A percentile compares a stretch with the other conserved stretches of the same genome.
These are phyloP conservation scores for Eupithecia inturbata DNA, from an alignment of 2,888 invertebrate genomes.

Conservation along the genomic window DNA sequence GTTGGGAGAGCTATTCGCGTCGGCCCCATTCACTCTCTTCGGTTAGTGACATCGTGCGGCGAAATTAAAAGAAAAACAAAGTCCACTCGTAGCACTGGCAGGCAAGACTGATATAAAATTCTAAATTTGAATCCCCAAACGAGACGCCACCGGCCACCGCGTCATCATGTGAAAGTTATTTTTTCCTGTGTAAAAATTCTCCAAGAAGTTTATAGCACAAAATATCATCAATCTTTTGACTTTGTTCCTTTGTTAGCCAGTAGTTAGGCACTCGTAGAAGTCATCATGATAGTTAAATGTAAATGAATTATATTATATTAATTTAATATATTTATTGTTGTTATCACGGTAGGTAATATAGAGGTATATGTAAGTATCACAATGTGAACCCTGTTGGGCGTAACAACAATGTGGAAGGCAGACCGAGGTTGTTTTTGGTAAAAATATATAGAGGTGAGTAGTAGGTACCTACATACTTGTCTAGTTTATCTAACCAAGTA, in stretches of 20 bases:
- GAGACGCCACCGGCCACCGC: constrained; percentile 44
- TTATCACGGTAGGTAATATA: no score
- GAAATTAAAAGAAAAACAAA: constrained; percentile 67
- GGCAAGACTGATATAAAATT: constrained; percentile 76
- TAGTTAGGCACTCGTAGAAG: not conserved
- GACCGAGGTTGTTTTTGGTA: no score
- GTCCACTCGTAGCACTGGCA: constrained; percentile 48
- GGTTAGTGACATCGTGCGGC: constrained; percentile 73
- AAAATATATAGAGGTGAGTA: no score
- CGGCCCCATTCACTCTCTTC: constrained; percentile 70
- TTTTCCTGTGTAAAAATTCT: constrained; percentile 35
- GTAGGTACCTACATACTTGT: no score
- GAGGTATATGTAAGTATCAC: no score
- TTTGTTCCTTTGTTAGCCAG: not conserved
- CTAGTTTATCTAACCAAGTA: no score
- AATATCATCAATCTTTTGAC: not conserved
- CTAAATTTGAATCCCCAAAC: constrained; percentile 74
- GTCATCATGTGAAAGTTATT: constrained; percentile 60
- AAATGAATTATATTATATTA: no score
- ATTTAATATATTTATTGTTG: no score
- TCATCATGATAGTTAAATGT: no score
- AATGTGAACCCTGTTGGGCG: no score
- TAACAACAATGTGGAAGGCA: no score
- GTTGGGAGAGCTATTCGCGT: constrained; percentile 60
- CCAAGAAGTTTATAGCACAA: not conserved